phyloP scores from a whole-genome alignment of 2,888 invertebrate species.

The Sipunculus nudus region DNA sequence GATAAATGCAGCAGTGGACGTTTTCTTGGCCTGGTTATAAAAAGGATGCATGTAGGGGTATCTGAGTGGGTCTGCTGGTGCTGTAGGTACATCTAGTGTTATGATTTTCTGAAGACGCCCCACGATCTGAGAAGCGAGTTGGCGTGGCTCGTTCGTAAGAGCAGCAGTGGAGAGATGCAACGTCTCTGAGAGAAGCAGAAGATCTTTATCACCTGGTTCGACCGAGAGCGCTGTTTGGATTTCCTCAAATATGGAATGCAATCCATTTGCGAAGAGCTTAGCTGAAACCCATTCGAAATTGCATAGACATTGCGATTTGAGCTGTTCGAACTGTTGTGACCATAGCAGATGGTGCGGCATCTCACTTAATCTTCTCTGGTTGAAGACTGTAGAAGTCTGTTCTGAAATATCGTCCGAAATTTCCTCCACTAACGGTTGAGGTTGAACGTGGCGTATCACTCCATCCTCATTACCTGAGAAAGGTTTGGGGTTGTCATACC shows the following conservation, averaged over 20 bases:
- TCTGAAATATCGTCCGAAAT: slow-evolving; percentile 36
- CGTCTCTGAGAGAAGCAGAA: slow-evolving; percentile 74
- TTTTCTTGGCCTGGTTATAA: slow-evolving; percentile 46
- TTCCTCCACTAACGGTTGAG: slow-evolving; percentile 54
- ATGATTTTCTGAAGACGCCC: slow-evolving; percentile 65
- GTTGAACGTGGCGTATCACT: slow-evolving; percentile 40
- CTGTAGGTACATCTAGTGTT: slow-evolving; percentile 51
- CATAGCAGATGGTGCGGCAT: slow-evolving; percentile 81
- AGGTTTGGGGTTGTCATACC: slow-evolving; percentile 53
- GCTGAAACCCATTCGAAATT: slow-evolving; percentile 82
- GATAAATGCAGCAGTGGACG: slow-evolving; percentile 53
- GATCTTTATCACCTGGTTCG: slow-evolving; percentile 55
- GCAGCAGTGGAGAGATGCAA: slow-evolving; percentile 78
- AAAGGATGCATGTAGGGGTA: slow-evolving; percentile 55
- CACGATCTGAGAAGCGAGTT: slow-evolving; percentile 80
- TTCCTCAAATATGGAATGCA: slow-evolving; percentile 81
- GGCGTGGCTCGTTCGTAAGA: slow-evolving; percentile 82
- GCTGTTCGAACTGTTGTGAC: slow-evolving; percentile 67
- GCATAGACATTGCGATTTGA: slow-evolving; percentile 77
- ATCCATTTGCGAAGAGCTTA: slow-evolving; percentile 81
- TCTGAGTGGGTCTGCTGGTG: slow-evolving; percentile 56
- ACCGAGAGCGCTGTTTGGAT: slow-evolving; percentile 70
- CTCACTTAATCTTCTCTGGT: slow-evolving; percentile 83
- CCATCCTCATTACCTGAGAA: slow-evolving; percentile 45
- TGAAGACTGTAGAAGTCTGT: slow-evolving; percentile 69